phyloP scores from a whole-genome alignment of 2,113 vertebrate genomes.

The pig (Sus scrofa) region T2T-Sscrofa CM000812.6:192447001-192447500 shows the following conservation, averaged over 20 bases:
- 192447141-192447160: slow-evolving; percentile 18
- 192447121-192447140: background rate
- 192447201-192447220: background rate
- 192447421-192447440: slow-evolving; percentile 41
- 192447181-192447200: background rate
- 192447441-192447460: background rate
- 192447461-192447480: background rate
- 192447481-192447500: slow-evolving; percentile 29
- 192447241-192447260: slow-evolving; percentile 1
- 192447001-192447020: background rate
- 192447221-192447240: background rate
- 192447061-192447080: slow-evolving; percentile 32
- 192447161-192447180: background rate
- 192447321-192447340: background rate
- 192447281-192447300: background rate
- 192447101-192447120: background rate
- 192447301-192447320: background rate
- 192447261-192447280: background rate
- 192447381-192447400: background rate
- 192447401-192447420: slow-evolving; percentile 6
- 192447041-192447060: background rate
- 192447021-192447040: background rate
- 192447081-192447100: background rate
- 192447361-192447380: background rate
- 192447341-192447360: background rate